Evolutionary conservation across 2,888 invertebrate species (phyloP), one percentile per base, ranked within the genome.

Genomic region (Gymnoscelis rufifasciata): DNA sequence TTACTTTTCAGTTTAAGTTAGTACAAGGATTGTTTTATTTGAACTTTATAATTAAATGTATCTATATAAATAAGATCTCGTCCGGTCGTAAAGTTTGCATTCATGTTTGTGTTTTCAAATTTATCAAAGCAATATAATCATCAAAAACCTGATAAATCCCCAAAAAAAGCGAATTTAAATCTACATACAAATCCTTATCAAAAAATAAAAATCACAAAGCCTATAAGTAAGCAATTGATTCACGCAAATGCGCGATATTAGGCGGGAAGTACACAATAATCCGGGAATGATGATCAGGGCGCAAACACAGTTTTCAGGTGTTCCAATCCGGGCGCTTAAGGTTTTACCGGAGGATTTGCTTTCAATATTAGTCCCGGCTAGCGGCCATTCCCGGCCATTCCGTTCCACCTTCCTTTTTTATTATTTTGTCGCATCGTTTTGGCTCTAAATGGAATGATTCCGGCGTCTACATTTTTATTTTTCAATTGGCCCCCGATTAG

Each of bases 391-490:
- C n/a, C n/a, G n/a, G n/a, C 73, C 77, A 68, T 68, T 72, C 71
- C 81, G 72, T 76, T 76, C 79, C 76, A 81, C 80, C 66, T 68
- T 74, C 79, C 79, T 83, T 88, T 86, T 88, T 88, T 88, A 84
- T 87, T 88, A 88, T 88, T 88, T 87, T 83, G 86, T 84, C 88
- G 88, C 88, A 81, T 87, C 88, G 88, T 88, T 88, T 86, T 83
- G 86, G 82, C 79, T 79, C 84, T 74, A 83, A 88, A 86, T 83
- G 87, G 87, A 88, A 87, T 87, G 80, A 88, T 87, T 88, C 82
- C 73, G 79, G 84, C 81, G 87, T 89, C 88, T 88, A 84, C 88
- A 86, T 89, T 89, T 89, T 89, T 89, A 89, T 89, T 89, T 88
- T 89, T 89, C 89, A 89, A 89, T 89, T 88, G 89, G 80, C 68